These are phyloP conservation scores for Papilio protenor DNA, from an alignment of 2,888 invertebrate species.

Conservation along the genomic window DNA sequence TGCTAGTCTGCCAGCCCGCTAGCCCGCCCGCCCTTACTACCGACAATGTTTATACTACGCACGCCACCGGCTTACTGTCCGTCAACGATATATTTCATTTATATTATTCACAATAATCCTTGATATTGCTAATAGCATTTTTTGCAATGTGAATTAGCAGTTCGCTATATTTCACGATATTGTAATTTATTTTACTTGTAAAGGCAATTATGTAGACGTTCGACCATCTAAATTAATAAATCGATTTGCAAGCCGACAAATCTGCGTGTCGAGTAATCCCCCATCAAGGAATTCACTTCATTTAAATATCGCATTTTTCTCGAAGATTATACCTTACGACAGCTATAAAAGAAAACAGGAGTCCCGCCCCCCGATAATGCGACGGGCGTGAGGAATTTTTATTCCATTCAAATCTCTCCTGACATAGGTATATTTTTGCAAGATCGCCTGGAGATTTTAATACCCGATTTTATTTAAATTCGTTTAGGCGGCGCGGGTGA, in stretches of 20 bases:
- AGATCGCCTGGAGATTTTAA: slow-evolving; percentile 82
- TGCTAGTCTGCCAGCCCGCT: slow-evolving; percentile 57
- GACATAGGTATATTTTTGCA: slow-evolving; percentile 83
- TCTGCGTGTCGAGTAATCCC: slow-evolving; percentile 74
- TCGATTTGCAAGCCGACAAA: slow-evolving; percentile 73
- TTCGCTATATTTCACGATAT: not conserved
- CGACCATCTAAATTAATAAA: slow-evolving; percentile 71
- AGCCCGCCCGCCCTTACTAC: slow-evolving; percentile 65
- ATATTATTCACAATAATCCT: slow-evolving; percentile 42
- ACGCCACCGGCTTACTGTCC: slow-evolving; percentile 59
- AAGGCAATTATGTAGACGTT: slow-evolving; percentile 58
- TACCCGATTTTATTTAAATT: slow-evolving; percentile 84
- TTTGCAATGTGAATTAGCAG: not conserved
- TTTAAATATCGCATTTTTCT: slow-evolving; percentile 85
- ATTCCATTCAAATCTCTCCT: slow-evolving; percentile 83
- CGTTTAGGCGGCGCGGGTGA: slow-evolving; percentile 79
- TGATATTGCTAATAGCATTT: not conserved
- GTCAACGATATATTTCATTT: slow-evolving; percentile 65
- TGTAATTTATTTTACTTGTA: slow-evolving; percentile 47
- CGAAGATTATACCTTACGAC: slow-evolving; percentile 84
- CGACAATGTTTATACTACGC: slow-evolving; percentile 73
- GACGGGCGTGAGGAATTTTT: slow-evolving; percentile 82
- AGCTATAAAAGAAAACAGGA: slow-evolving; percentile 84
- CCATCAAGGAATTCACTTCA: slow-evolving; percentile 80
- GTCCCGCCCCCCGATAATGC: slow-evolving; percentile 81